Evolutionary conservation across 2,888 invertebrate species (phyloP).

Genomic region (Rutpela maculata): DNA sequence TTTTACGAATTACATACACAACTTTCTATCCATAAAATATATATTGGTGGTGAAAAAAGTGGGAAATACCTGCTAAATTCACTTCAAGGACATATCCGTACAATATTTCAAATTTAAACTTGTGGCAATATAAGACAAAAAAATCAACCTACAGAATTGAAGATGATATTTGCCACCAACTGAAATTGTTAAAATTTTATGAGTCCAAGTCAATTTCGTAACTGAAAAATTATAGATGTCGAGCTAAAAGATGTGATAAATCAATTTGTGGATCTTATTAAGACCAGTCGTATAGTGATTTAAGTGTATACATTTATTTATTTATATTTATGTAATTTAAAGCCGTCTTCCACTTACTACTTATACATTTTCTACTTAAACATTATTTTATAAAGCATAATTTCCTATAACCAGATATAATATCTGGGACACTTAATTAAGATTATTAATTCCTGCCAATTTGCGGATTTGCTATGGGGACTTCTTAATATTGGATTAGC

Average conservation of each 20-base stretch:
- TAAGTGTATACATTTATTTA: conserved; percentile 15
- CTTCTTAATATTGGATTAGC: background rate
- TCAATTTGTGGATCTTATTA: conserved; percentile 11
- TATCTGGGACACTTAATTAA: background rate
- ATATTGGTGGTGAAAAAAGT: too few relatives aligned
- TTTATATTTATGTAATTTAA: conserved; percentile 18
- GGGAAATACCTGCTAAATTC: too few relatives aligned
- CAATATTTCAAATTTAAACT: too few relatives aligned
- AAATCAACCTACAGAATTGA: too few relatives aligned
- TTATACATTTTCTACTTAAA: conserved; percentile 7
- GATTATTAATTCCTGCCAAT: background rate
- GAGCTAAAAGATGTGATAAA: background rate
- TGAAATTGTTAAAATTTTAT: too few relatives aligned
- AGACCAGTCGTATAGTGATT: background rate
- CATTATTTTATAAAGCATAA: conserved; percentile 5
- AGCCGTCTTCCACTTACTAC: conserved; percentile 8
- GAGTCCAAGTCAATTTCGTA: too few relatives aligned
- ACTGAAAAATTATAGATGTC: too few relatives aligned
- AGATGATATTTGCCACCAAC: too few relatives aligned
- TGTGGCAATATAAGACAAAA: too few relatives aligned
- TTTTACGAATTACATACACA: too few relatives aligned
- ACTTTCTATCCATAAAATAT: too few relatives aligned
- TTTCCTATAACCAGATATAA: background rate
- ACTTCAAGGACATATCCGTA: too few relatives aligned
- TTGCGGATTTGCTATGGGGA: background rate